Evolutionary conservation across 2,888 invertebrate genomes (phyloP).

Genomic region (Toxonevra muliebris): DNA sequence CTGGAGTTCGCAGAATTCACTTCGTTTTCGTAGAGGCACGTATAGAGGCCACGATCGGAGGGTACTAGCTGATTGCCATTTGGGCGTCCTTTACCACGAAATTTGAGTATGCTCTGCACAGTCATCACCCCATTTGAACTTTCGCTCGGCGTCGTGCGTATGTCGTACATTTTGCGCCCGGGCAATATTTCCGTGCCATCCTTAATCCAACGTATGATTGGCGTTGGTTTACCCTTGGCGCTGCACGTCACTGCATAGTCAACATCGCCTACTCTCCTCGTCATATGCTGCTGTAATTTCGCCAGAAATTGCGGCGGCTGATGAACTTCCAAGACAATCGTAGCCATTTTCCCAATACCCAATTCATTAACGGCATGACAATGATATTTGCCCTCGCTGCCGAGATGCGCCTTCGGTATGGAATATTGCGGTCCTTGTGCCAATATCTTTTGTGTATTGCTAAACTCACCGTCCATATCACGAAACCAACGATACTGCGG

Average conservation of each 20-base stretch:
- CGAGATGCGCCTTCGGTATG: constrained; percentile 84
- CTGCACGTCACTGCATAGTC: constrained; percentile 84
- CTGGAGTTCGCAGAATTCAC: constrained; percentile 87
- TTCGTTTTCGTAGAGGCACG: constrained; percentile 89
- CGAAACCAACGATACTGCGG: constrained; percentile 91
- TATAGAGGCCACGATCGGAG: constrained; percentile 85
- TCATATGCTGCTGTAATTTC: constrained; percentile 83
- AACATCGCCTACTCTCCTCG: constrained; percentile 80
- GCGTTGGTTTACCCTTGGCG: constrained; percentile 88
- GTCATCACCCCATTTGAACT: constrained; percentile 77
- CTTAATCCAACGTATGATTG: constrained; percentile 86
- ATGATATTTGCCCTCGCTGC: constrained; percentile 87
- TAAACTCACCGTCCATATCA: constrained; percentile 71
- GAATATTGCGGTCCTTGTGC: constrained; percentile 85
- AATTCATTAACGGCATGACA: constrained; percentile 91
- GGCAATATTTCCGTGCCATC: constrained; percentile 82
- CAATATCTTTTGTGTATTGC: constrained; percentile 72
- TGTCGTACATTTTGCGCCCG: constrained; percentile 81
- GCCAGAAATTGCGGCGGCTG: constrained; percentile 87
- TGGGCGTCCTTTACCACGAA: constrained; percentile 81
- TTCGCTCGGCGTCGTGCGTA: constrained; percentile 79
- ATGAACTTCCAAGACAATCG: constrained; percentile 84
- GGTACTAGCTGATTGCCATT: constrained; percentile 81
- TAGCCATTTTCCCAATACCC: constrained; percentile 85
- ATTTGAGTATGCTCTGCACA: constrained; percentile 82